Percentiles rank a stretch among this genome's conserved stretches.
Conservation (phyloP, 53 echinoderm and acorn worm species). For the Pentamera pediparva region DNA sequence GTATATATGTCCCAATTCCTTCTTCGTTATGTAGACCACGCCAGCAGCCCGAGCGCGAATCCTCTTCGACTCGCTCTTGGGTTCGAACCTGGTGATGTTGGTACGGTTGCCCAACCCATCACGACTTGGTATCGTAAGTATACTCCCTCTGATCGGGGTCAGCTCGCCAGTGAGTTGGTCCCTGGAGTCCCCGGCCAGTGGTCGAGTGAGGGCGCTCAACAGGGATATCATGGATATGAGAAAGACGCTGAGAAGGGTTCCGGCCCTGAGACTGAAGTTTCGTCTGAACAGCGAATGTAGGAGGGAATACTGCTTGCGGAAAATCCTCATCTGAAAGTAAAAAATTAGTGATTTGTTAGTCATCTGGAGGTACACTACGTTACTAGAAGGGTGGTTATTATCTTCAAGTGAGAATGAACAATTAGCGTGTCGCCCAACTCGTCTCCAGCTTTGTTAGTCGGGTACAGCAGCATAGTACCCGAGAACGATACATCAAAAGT, state of each 20-base stretch:
- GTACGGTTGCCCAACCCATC: not conserved
- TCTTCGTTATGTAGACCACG: conserved; percentile 17
- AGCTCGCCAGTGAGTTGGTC: not conserved
- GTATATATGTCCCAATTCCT: conserved; percentile 7
- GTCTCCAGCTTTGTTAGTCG: too few species aligned
- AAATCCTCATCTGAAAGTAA: conserved; percentile 23
- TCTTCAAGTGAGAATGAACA: not conserved
- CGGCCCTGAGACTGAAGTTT: conserved; percentile 19
- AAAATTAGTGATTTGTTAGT: not conserved
- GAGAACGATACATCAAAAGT: too few species aligned
- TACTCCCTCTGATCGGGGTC: conserved; percentile 14
- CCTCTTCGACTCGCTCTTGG: not conserved
- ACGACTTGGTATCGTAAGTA: not conserved
- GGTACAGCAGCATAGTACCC: too few species aligned
- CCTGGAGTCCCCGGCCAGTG: conserved; percentile 9
- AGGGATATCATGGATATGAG: conserved; percentile 30
- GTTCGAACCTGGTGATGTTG: conserved; percentile 15
- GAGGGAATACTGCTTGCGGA: conserved; percentile 28
- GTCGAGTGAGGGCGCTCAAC: conserved; percentile 31
- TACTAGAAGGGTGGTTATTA: too few species aligned
- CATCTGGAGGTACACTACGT: too few species aligned
- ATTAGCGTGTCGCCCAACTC: not conserved
- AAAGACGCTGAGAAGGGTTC: conserved; percentile 23
- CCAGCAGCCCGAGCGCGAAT: conserved; percentile 9
- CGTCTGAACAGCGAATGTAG: conserved; percentile 9